Evolutionary conservation across 2,113 vertebrate species (phyloP).

Genomic region (Prochilodus magdalenae): DNA sequence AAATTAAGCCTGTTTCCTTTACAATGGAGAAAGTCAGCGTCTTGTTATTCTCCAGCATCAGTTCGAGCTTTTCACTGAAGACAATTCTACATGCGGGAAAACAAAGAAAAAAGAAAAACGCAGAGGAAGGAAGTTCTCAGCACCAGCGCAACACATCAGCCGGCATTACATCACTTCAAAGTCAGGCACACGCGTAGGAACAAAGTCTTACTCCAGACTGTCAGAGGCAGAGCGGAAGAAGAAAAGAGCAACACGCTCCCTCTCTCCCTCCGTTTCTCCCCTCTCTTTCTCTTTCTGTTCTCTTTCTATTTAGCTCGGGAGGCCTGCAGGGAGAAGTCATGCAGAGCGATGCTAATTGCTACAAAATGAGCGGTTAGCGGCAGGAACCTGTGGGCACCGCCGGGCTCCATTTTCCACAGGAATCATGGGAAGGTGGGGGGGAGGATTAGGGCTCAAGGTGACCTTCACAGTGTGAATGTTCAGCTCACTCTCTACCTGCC

Average conservation of each 20-base stretch:
- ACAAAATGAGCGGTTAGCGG: slow-evolving; percentile 45
- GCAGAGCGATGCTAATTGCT: slow-evolving; percentile 50
- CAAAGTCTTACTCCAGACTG: slow-evolving; percentile 26
- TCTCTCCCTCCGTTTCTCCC: background rate
- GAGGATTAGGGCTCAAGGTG: slow-evolving; percentile 25
- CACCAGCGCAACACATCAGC: slow-evolving; percentile 85
- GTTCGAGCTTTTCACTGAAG: background rate
- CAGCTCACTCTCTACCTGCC: background rate
- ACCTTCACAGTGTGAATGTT: slow-evolving; percentile 31
- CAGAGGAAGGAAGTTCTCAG: slow-evolving; percentile 85
- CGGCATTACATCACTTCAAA: slow-evolving; percentile 90
- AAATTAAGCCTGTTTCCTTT: background rate
- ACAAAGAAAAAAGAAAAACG: too few relatives aligned
- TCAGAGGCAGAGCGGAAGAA: slow-evolving; percentile 33
- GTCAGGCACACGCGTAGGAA: slow-evolving; percentile 78
- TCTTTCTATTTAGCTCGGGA: background rate
- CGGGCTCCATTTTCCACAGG: slow-evolving; percentile 22
- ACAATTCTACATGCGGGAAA: background rate
- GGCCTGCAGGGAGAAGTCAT: slow-evolving; percentile 43
- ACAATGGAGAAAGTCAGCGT: background rate
- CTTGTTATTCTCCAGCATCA: slow-evolving; percentile 1
- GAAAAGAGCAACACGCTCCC: slow-evolving; percentile 10
- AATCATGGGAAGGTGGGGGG: background rate
- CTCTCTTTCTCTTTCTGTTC: slow-evolving; percentile 11
- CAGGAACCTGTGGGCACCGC: slow-evolving; percentile 18